phyloP scores from a whole-genome alignment of 1,140 invertebrate genomes.

The Cotesia chilonis region DNA sequence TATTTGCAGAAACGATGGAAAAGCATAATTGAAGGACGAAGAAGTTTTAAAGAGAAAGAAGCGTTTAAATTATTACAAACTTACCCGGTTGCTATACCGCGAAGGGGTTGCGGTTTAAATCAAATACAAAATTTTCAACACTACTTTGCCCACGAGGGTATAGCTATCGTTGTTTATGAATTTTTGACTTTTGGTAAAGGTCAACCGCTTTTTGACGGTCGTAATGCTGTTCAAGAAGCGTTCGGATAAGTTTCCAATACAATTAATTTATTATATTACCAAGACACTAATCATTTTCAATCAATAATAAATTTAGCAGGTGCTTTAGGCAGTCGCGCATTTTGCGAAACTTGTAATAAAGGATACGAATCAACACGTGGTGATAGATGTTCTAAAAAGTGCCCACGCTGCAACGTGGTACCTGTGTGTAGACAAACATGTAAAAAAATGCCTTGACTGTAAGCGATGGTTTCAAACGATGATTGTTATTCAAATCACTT shows the following conservation, averaged over 20 bases:
- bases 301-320: neutral
- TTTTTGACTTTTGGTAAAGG: no score
- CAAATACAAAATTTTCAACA: no score
- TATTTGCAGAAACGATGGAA: neutral
- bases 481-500: no score
- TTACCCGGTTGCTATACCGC: constrained; percentile 5
- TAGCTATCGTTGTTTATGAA: no score
- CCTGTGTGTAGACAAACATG: neutral
- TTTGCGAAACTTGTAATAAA: constrained; percentile 1
- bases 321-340: constrained; percentile 12
- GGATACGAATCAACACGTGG: neutral
- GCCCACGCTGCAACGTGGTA: neutral
- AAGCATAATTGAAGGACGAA: constrained; percentile 6
- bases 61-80: constrained; percentile 13
- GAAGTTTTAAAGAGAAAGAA: neutral
- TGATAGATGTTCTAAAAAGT: neutral
- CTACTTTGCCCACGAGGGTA: no score
- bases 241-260: no score
- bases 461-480: neutral
- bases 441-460: neutral
- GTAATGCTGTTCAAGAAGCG: neutral
- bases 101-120: neutral
- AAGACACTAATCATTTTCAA: no score
- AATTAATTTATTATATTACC: neutral
- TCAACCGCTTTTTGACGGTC: neutral